These are phyloP conservation scores for Limnephilus auricula DNA, from an alignment of 2,888 invertebrate genomes.

Conservation along the genomic window DNA sequence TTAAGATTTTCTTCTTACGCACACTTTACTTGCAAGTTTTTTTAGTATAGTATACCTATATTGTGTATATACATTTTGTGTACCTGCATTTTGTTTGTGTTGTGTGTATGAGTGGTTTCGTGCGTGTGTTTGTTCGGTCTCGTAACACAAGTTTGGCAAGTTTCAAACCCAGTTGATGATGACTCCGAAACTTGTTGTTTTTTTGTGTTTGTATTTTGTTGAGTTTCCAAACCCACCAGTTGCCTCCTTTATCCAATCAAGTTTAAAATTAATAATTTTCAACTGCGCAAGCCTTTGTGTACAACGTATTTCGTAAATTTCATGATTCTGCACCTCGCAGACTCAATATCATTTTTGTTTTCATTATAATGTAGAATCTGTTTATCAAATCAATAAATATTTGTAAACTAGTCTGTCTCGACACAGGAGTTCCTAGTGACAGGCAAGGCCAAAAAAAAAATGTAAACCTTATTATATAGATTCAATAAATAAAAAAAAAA, in stretches of 20 bases:
- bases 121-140: neutral
- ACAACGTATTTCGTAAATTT: neutral
- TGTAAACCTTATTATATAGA: too few relatives aligned
- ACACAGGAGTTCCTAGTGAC: too few relatives aligned
- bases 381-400: too few relatives aligned
- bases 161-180: slow-evolving; percentile 16
- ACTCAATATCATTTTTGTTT: too few relatives aligned
- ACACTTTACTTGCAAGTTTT: neutral
- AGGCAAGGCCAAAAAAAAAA: too few relatives aligned
- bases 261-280: neutral
- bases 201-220: slow-evolving; percentile 4
- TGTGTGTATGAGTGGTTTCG: neutral
- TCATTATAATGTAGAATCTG: too few relatives aligned
- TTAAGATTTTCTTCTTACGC: neutral
- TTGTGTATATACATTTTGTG: neutral
- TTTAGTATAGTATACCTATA: neutral
- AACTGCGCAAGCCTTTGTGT: neutral
- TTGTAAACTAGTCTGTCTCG: too few relatives aligned
- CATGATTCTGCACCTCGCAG: neutral
- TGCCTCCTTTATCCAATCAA: neutral
- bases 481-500: too few relatives aligned
- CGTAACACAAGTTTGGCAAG: slow-evolving; percentile 25
- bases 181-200: slow-evolving; percentile 26
- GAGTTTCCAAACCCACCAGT: neutral
- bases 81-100: neutral